phyloP scores from a whole-genome alignment of 2,113 vertebrate genomes.

The Notarius lentiginosus region DNA sequence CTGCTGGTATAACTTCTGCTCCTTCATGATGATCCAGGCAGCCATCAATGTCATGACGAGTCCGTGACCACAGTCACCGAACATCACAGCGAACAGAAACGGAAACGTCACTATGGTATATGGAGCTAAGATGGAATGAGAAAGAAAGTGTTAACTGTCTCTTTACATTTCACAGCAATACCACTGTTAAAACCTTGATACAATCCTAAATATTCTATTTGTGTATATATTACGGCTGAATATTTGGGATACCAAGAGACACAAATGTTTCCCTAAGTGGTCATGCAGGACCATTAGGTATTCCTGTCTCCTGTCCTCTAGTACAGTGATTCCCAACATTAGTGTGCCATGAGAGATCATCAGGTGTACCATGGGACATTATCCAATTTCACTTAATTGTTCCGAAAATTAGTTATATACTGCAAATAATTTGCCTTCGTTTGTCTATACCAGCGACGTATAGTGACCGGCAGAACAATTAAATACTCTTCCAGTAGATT shows the following conservation, averaged over 20 bases:
- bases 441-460: too few relatives aligned
- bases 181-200: not conserved
- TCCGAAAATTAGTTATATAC: too few relatives aligned
- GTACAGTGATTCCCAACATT: not conserved
- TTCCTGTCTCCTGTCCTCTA: not conserved
- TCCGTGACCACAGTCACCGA: slow-evolving; percentile 61
- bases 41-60: slow-evolving; percentile 51
- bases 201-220: not conserved
- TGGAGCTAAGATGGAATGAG: slow-evolving; percentile 44
- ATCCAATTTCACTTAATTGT: too few relatives aligned
- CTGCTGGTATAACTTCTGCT: slow-evolving; percentile 38
- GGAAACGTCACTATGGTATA: slow-evolving; percentile 59
- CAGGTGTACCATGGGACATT: too few relatives aligned
- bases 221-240: not conserved
- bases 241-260: not conserved
- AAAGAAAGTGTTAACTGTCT: not conserved
- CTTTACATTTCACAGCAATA: not conserved
- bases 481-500: too few relatives aligned
- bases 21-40: slow-evolving; percentile 49
- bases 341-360: too few relatives aligned
- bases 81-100: slow-evolving; percentile 62
- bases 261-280: not conserved
- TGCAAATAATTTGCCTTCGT: too few relatives aligned
- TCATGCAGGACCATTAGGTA: not conserved
- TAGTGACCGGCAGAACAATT: too few relatives aligned